Evolutionary conservation across 2,113 vertebrate species (phyloP).

Genomic region (Okapia johnstoni): DNA sequence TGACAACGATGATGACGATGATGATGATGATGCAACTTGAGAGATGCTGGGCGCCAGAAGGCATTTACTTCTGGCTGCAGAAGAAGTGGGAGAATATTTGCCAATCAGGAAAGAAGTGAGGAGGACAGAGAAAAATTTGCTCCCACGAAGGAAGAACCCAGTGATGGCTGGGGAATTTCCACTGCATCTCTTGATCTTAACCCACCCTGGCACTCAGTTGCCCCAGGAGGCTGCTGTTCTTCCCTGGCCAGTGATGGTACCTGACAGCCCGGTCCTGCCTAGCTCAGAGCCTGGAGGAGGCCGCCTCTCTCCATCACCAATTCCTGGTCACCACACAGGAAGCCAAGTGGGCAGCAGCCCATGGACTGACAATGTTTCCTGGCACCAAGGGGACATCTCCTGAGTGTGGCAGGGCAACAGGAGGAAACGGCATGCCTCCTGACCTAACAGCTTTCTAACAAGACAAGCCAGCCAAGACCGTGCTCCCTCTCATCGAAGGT

Average conservation of each 20-base stretch:
- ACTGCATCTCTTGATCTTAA: conserved; percentile 47
- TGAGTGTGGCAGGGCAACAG: not conserved
- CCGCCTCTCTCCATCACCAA: not conserved
- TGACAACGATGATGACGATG: not conserved
- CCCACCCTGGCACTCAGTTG: conserved; percentile 25
- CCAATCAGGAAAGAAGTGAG: conserved; percentile 47
- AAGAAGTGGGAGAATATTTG: conserved; percentile 37
- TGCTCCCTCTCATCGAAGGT: too few species aligned
- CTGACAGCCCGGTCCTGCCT: conserved; percentile 13
- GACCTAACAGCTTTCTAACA: conserved; percentile 24
- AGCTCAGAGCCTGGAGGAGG: not conserved
- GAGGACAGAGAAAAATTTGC: conserved; percentile 21
- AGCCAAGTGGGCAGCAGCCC: not conserved
- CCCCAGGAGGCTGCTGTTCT: not conserved
- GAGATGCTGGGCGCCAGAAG: conserved; percentile 41
- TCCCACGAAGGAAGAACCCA: not conserved
- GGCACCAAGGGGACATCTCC: not conserved
- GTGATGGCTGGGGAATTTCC: conserved; percentile 40
- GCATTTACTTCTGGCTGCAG: conserved; percentile 33
- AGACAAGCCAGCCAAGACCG: not conserved
- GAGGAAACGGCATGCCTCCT: not conserved
- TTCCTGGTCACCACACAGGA: not conserved
- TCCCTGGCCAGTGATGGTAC: conserved; percentile 1
- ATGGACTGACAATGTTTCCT: not conserved
- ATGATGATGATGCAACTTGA: not conserved